Conservation (phyloP, 2,113 vertebrate species). For the Uropsilus gracilis region DNA sequence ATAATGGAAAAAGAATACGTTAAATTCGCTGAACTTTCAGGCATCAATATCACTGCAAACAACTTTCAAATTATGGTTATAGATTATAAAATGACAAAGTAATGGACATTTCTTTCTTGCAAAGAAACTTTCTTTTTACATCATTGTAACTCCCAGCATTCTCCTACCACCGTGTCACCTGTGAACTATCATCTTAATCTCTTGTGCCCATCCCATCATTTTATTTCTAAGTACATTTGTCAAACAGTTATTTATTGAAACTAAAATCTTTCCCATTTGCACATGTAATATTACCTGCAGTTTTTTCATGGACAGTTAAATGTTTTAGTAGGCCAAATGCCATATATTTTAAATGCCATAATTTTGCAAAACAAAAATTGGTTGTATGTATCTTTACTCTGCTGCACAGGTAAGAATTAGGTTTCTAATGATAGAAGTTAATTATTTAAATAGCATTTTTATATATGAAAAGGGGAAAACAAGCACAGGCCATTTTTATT, state of each 20-base stretch:
- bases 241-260: constrained; percentile 3
- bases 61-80: constrained; percentile 13
- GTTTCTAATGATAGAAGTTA: background rate
- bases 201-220: background rate
- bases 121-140: no score
- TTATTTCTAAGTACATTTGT: background rate
- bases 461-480: background rate
- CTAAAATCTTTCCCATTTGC: background rate
- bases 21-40: background rate
- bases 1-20: background rate
- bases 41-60: background rate
- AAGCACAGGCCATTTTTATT: background rate
- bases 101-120: no score
- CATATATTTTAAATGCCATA: background rate
- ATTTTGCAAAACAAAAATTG: background rate
- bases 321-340: background rate
- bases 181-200: no score
- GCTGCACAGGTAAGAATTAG: background rate
- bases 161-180: no score
- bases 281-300: background rate
- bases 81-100: no score
- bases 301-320: background rate
- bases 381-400: background rate
- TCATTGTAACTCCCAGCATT: no score
- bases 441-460: background rate